These are phyloP conservation scores for Xestia sexstrigata DNA, from an alignment of 2,888 invertebrate species.

Conservation along the genomic window DNA sequence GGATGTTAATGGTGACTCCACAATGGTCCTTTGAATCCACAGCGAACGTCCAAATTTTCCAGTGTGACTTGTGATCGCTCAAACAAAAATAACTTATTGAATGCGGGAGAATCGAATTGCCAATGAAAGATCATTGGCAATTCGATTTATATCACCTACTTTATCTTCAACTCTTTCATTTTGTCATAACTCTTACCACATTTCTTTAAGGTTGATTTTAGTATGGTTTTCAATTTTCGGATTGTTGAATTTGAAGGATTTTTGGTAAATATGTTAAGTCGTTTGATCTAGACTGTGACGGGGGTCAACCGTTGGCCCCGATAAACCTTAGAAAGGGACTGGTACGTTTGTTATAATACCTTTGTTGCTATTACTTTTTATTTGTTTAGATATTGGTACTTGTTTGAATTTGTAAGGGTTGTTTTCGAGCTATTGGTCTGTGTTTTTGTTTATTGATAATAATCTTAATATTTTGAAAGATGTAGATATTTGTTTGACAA, in stretches of 20 bases:
- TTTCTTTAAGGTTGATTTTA: constrained; percentile 33
- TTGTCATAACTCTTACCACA: constrained; percentile 4
- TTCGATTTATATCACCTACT: constrained; percentile 63
- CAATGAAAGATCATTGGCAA: constrained; percentile 67
- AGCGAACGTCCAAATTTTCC: constrained; percentile 48
- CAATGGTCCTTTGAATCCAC: constrained; percentile 52
- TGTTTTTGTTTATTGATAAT: constrained; percentile 7
- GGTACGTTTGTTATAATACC: constrained; percentile 65
- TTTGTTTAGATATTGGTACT: constrained; percentile 59
- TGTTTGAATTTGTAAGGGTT: constrained; percentile 45
- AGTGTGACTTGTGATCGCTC: constrained; percentile 58
- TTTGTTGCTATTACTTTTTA: constrained; percentile 59
- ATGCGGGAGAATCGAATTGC: constrained; percentile 64
- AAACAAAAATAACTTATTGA: constrained; percentile 71
- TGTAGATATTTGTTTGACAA: background rate
- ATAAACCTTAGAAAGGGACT: constrained; percentile 67
- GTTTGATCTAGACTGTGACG: constrained; percentile 71
- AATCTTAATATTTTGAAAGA: background rate
- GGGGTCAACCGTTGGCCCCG: constrained; percentile 64
- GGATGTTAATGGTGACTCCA: constrained; percentile 21
- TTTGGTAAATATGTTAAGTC: constrained; percentile 70
- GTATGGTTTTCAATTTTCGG: background rate
- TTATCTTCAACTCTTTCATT: constrained; percentile 1
- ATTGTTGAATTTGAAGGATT: constrained; percentile 18
- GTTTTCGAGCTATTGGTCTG: constrained; percentile 2